phyloP scores from a whole-genome alignment of 2,797 vertebrate species.

The Chanos chanos region DNA sequence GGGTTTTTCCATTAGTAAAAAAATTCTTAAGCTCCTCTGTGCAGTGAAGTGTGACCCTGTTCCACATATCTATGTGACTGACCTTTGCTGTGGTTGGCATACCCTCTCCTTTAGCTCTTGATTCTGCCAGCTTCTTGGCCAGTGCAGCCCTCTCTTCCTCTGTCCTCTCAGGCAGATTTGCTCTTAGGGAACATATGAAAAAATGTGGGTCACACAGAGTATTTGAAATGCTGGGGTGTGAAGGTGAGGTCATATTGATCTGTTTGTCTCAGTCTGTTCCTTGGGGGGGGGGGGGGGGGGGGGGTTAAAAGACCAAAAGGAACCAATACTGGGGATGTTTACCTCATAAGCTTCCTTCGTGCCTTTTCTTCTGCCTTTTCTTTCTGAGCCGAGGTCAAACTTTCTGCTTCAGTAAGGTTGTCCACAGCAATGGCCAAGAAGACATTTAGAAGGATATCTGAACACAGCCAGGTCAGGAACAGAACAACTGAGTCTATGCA shows the following conservation, averaged over 20 bases:
- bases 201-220: background rate
- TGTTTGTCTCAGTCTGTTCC: background rate
- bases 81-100: constrained; percentile 97
- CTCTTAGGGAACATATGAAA: constrained; percentile 59
- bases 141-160: constrained; percentile 86
- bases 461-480: constrained; percentile 52
- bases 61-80: constrained; percentile 14
- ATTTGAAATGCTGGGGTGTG: background rate
- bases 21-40: too few species aligned
- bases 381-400: constrained; percentile 91
- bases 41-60: too few species aligned
- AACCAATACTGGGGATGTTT: background rate
- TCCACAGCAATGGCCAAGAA: constrained; percentile 97
- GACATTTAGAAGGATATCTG: constrained; percentile 96
- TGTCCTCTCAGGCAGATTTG: constrained; percentile 79
- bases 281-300: too few species aligned
- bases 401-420: constrained; percentile 94
- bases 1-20: too few species aligned
- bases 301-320: too few species aligned
- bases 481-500: background rate
- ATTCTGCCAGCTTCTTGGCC: constrained; percentile 87
- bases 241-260: background rate
- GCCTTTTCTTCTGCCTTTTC: constrained; percentile 89
- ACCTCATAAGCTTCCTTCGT: constrained; percentile 84
- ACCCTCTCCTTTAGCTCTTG: constrained; percentile 85